These are phyloP conservation scores for Caenorhabditis elegans DNA, from an alignment of 1,140 invertebrate genomes.

Conservation along the genomic window DNA sequence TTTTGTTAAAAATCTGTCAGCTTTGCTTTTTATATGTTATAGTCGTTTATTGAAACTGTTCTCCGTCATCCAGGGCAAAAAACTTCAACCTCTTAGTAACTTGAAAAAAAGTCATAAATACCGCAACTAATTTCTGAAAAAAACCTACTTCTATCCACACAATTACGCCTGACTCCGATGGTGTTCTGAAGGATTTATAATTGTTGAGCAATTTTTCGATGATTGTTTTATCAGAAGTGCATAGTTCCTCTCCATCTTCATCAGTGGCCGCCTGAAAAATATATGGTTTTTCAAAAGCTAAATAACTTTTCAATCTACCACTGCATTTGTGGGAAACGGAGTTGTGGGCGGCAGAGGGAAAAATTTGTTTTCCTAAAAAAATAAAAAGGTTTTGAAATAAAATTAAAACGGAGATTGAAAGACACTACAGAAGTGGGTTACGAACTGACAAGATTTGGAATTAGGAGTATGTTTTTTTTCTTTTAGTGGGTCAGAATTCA, in stretches of 20 bases:
- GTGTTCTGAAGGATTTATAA: slow-evolving; percentile 55
- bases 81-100: no score
- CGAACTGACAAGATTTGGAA: neutral
- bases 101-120: no score
- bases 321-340: slow-evolving; percentile 22
- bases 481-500: no score
- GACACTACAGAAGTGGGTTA: neutral
- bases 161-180: slow-evolving; percentile 54
- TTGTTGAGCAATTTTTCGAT: slow-evolving; percentile 50
- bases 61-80: no score
- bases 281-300: neutral
- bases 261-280: neutral
- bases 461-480: no score
- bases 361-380: slow-evolving; percentile 44
- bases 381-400: neutral
- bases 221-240: slow-evolving; percentile 56
- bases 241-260: slow-evolving; percentile 38
- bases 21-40: no score
- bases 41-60: no score
- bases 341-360: slow-evolving; percentile 24
- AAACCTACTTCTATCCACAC: slow-evolving; percentile 55
- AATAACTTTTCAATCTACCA: slow-evolving; percentile 16
- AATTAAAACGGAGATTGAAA: neutral
- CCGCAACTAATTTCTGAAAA: neutral
- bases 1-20: no score